These are phyloP conservation scores for Setophaga coronata DNA, from an alignment of 2,113 vertebrate species.

Conservation along the genomic window DNA sequence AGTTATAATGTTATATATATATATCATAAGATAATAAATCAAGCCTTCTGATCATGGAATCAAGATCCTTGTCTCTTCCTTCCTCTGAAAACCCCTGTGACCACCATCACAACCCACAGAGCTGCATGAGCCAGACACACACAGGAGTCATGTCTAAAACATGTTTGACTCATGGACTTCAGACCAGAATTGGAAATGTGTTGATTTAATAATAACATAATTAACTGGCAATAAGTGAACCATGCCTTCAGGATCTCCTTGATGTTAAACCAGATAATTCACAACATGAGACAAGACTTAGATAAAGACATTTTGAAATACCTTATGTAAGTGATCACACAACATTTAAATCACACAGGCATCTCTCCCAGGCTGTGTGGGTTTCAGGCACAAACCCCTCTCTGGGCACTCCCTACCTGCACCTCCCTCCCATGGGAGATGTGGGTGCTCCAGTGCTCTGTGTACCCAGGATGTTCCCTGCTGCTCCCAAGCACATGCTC, in stretches of 20 bases:
- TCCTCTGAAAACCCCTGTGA: too few species aligned
- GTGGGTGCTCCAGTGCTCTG: rapidly evolving
- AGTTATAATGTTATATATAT: too few species aligned
- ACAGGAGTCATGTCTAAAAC: rapidly evolving
- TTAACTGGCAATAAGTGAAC: background rate
- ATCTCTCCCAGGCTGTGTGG: rapidly evolving
- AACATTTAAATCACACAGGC: rapidly evolving
- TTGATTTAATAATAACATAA: background rate
- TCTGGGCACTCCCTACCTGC: background rate
- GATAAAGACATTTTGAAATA: background rate
- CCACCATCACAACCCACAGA: background rate
- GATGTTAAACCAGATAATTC: background rate
- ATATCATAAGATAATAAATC: too few species aligned
- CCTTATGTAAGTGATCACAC: background rate
- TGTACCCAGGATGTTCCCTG: background rate
- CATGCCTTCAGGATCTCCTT: background rate
- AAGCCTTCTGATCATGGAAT: too few species aligned
- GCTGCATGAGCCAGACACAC: background rate
- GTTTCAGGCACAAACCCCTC: background rate
- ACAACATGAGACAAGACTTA: background rate
- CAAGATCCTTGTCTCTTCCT: too few species aligned
- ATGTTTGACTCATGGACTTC: background rate
- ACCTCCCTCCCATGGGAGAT: rapidly evolving
- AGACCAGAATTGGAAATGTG: background rate
- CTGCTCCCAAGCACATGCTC: background rate